A percentile compares a stretch with the other conserved stretches of the same genome.
Conservation (phyloP, 2,797 vertebrate genomes). For the Myotis findleyi region DNA sequence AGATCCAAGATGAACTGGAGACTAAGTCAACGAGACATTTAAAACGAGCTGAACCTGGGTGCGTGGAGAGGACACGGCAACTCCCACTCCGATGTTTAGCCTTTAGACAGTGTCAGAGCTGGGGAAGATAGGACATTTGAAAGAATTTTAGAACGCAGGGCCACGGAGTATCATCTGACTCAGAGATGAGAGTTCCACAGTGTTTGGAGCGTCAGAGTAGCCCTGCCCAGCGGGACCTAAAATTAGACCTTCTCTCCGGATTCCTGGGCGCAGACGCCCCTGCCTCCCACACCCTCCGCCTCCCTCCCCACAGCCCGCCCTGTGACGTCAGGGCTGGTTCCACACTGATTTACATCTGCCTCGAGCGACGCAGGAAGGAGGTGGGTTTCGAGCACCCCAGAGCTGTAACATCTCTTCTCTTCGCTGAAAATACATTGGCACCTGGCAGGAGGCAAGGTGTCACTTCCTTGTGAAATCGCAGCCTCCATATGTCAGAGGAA, state of each 20-base stretch:
- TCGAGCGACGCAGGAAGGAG: conserved; percentile 59
- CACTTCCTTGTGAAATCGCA: conserved; percentile 70
- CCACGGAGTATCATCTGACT: conserved; percentile 63
- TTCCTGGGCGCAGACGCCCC: conserved; percentile 41
- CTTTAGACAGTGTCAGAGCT: conserved; percentile 61
- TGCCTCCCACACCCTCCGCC: neutral
- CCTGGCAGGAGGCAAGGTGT: conserved; percentile 69
- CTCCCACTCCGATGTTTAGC: conserved; percentile 70
- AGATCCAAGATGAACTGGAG: conserved; percentile 80
- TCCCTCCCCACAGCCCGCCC: neutral
- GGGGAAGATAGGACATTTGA: neutral
- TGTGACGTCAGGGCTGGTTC: conserved; percentile 67
- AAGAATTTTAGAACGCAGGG: conserved; percentile 21
- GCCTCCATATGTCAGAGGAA: conserved; percentile 55
- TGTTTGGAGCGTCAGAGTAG: conserved; percentile 47
- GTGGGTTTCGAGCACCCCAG: conserved; percentile 41
- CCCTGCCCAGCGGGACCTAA: conserved; percentile 57
- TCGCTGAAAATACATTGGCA: conserved; percentile 41
- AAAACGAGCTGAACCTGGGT: conserved; percentile 78
- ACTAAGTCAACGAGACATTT: conserved; percentile 77
- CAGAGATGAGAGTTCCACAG: conserved; percentile 38
- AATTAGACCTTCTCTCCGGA: conserved; percentile 51
- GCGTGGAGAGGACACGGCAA: conserved; percentile 65
- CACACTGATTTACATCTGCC: conserved; percentile 69
- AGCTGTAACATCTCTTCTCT: conserved; percentile 54